These are phyloP conservation scores for Bungarus multicinctus DNA, from an alignment of 2,113 vertebrate genomes.

Conservation along the genomic window DNA sequence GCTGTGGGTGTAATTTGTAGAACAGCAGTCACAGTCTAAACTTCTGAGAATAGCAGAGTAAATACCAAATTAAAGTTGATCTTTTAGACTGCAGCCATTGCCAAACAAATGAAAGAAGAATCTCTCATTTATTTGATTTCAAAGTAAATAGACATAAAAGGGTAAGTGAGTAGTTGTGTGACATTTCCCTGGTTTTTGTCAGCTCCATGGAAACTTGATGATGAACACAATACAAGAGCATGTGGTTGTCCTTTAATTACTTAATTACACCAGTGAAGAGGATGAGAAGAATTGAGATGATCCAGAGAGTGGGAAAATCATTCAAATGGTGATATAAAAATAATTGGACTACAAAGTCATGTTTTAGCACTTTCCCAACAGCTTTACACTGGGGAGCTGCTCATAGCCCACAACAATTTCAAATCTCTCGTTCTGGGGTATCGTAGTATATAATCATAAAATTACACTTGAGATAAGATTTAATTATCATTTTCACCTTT, in stretches of 20 bases:
- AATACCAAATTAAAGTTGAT: slow-evolving; percentile 2
- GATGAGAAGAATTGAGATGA: slow-evolving; percentile 59
- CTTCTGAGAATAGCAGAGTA: slow-evolving; percentile 15
- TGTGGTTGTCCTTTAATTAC: slow-evolving; percentile 44
- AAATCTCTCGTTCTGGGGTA: slow-evolving; percentile 74
- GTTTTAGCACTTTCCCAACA: slow-evolving; percentile 80
- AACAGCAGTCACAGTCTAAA: neutral
- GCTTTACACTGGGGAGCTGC: slow-evolving; percentile 71
- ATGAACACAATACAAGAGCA: neutral
- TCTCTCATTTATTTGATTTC: neutral
- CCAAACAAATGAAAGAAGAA: neutral
- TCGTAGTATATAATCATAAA: slow-evolving; percentile 79
- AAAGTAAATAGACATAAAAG: neutral
- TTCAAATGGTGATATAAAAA: slow-evolving; percentile 73
- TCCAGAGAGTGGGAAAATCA: slow-evolving; percentile 68
- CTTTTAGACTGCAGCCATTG: neutral
- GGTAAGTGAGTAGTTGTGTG: slow-evolving; percentile 15
- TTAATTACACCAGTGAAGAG: slow-evolving; percentile 45
- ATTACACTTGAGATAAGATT: slow-evolving; percentile 79
- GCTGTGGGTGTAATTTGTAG: neutral
- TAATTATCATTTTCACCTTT: slow-evolving; percentile 87
- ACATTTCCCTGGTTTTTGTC: slow-evolving; percentile 38
- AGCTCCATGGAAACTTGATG: slow-evolving; percentile 28
- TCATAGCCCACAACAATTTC: slow-evolving; percentile 72
- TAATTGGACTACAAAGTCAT: slow-evolving; percentile 73